Base-by-base conservation (phyloP, 2,797 vertebrate genomes). In the Neomorphus geoffroyi region DNA sequence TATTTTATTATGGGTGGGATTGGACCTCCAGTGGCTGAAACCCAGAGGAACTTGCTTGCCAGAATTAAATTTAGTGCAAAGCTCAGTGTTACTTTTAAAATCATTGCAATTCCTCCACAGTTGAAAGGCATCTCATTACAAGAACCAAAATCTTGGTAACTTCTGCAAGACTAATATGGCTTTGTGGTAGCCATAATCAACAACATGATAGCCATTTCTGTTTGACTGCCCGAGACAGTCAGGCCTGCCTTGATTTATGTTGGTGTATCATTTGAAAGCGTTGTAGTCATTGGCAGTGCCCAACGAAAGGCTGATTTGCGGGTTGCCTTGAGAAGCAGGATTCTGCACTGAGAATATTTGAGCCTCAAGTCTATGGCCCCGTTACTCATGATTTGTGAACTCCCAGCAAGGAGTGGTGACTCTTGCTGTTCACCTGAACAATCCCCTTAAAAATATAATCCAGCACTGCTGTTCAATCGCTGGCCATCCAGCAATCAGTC, bases 261-360 rank as follows among this genome's bases (percentile, higher is more conserved):
- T 61, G 30, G 26, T 18, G 16, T 26, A 5, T 6, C 2, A 0
- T 6, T 41, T 61, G 86, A 24, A 35, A 75, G 80, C 1, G 1
- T 11, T 53, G 45, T 22, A 12, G 56, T 16, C 24, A 0, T 13
- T 30, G 84, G 65, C 45, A 12, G 50, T 81, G 74, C 56, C 51
- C 41, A 18, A 0, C 1, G 14, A 23, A 53, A 67, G 51, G 30
- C 45, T 72, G 51, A 3, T 7, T 18, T 4, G 0, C 0, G 1
- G 41, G 5, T 5, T 60, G 56, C 18, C 57, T 45, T 17, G 48
- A 46, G 56, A 24, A 66, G 51, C 53, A 22, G 50, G 33, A 16
- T 64, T 67, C 51, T 57, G 83, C 54, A 18, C 21, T 9, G 24
- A 18, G 18, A n/a, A 4, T 6, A 4, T 33, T 22, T 61, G 67